These are phyloP conservation scores for Pangasius macronema DNA, from an alignment of 2,797 vertebrate genomes.

Conservation along the genomic window DNA sequence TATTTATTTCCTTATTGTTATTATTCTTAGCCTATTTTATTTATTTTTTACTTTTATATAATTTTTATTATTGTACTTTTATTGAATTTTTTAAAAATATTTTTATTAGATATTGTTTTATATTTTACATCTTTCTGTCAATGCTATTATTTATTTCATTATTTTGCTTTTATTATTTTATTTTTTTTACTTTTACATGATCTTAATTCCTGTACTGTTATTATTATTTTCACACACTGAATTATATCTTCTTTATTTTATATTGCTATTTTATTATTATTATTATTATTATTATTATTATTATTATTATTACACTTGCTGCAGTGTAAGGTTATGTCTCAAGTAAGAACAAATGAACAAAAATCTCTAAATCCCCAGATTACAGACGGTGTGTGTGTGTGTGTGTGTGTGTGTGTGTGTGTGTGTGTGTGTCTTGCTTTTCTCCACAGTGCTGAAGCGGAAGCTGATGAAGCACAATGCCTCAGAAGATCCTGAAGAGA, in stretches of 20 bases:
- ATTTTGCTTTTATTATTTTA: not conserved
- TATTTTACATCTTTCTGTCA: not conserved
- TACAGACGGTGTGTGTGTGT: not conserved
- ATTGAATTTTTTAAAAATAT: no score
- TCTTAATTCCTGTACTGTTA: not conserved
- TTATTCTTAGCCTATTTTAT: not conserved
- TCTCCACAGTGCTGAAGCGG: not conserved
- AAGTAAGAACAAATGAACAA: not conserved
- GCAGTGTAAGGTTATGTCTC: not conserved
- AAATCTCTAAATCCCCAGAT: not conserved
- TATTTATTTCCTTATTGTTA: not conserved
- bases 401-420: no score
- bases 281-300: not conserved
- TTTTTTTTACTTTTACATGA: not conserved
- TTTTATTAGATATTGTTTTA: not conserved
- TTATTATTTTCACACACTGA: not conserved
- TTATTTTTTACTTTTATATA: not conserved
- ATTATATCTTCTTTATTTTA: not conserved
- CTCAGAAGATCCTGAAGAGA: slow-evolving; percentile 85
- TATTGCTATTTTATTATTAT: not conserved
- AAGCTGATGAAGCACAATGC: slow-evolving; percentile 72
- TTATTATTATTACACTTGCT: not conserved
- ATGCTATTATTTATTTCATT: not conserved
- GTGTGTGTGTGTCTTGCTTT: not conserved
- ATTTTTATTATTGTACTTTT: no score